Evolutionary conservation across 2,113 vertebrate species (phyloP), one percentile per base, ranked within the genome.

Genomic region (Paramormyrops kingsleyae): DNA sequence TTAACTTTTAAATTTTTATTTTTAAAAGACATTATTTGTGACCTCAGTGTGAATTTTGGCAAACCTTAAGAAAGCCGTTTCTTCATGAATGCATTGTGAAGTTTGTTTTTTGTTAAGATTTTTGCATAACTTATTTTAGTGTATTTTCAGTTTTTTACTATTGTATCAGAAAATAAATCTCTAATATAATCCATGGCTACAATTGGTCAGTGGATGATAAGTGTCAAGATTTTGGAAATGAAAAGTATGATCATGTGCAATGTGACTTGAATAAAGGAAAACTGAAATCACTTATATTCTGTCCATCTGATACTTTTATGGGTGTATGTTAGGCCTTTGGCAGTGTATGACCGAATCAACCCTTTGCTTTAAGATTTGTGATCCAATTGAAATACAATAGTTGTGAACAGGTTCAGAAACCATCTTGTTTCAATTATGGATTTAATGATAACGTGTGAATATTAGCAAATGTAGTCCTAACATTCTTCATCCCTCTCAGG

Each of bases 181-280:
- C 85, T 89, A 91, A 86, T 74, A 91, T 83, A 88, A 88, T 90
- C 87, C 90, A 89, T 93, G 90, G 92, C 91, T 90, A 77, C 47
- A 88, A 53, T 91, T 93, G 91, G 87, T 66, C 90, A 90, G 90
- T 90, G 56, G 91, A 62, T 50, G 90, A 56, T 56, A 70, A 90
- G 88, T 90, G 91, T 89, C 90, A 89, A 83, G 89, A 93, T 89
- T 92, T 90, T 35, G 89, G 85, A 90, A 89, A 42, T 84, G 90
- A 90, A 87, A 91, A 42, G 90, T 92, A 88, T 91, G 92, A 94
- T 90, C 93, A 89, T 95, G 92, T 95, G 89, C 93, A 93, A 91
- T 94, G 93, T 96, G 91, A 93, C 93, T 92, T 94, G 87, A 95
- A 96, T 96, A 95, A 95, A 96, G 91, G 89, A 93, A 87, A 91